phyloP scores from a whole-genome alignment of 2,888 invertebrate genomes.

The Falcaria lacertinaria region DNA sequence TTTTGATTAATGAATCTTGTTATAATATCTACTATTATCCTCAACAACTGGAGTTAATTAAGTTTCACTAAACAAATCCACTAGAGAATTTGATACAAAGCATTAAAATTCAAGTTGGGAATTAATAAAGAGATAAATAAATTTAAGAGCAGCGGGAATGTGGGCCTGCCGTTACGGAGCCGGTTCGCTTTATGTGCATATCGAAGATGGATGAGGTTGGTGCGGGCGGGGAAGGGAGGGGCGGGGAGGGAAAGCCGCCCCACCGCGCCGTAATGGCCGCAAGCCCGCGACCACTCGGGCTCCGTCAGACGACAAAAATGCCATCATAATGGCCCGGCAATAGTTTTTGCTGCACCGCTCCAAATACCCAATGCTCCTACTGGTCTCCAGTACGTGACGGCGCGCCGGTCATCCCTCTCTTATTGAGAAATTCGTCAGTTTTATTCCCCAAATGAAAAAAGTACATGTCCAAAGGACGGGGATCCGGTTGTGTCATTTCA shows the following conservation, averaged over 20 bases:
- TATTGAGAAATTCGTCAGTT: slow-evolving; percentile 81
- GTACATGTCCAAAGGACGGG: slow-evolving; percentile 56
- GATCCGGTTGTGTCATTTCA: slow-evolving; percentile 80
- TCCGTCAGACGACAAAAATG: slow-evolving; percentile 80
- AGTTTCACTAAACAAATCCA: slow-evolving; percentile 8
- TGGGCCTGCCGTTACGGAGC: slow-evolving; percentile 75
- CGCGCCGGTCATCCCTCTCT: slow-evolving; percentile 74
- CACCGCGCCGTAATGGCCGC: slow-evolving; percentile 65
- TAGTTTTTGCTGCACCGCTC: slow-evolving; percentile 78
- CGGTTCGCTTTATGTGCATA: slow-evolving; percentile 78
- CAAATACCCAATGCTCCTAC: slow-evolving; percentile 58
- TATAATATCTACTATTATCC: background rate
- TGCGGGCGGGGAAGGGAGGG: slow-evolving; percentile 28
- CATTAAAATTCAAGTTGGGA: slow-evolving; percentile 71
- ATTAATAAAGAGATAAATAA: slow-evolving; percentile 80
- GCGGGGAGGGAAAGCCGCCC: slow-evolving; percentile 36
- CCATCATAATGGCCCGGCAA: slow-evolving; percentile 78
- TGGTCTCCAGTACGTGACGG: slow-evolving; percentile 68
- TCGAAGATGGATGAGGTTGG: slow-evolving; percentile 75
- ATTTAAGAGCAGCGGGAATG: slow-evolving; percentile 76
- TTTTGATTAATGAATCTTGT: background rate
- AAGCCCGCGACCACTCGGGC: slow-evolving; percentile 54
- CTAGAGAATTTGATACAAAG: slow-evolving; percentile 45
- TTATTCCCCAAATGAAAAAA: slow-evolving; percentile 64
- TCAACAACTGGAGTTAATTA: background rate